Base-by-base conservation (phyloP, 92 coral and sea anemone species). In the Palythoa heliodiscus region DNA sequence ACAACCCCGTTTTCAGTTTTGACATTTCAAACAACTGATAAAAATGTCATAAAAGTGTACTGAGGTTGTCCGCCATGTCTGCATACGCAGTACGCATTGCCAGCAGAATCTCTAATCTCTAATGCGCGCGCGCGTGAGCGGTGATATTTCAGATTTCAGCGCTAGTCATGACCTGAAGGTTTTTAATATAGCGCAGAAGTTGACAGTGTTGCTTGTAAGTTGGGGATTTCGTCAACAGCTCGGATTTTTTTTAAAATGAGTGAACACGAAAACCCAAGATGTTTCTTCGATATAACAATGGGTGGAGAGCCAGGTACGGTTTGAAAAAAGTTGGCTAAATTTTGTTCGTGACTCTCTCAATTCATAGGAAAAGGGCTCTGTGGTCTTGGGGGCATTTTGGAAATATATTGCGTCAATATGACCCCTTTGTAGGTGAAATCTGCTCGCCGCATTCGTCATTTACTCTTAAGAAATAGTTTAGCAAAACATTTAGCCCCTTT, bases 301-400 rank as follows among this genome's bases (percentile, higher is more conserved):
- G 98, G 92, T 17, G 95, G 91, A 47, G 93, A 93, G 70, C 90
- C 90, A 93, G 97, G 98, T 95, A 88, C 48, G 86, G 25, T 39
- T 11, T 7, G 50, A 66, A 64, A 80, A 54, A 80, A 48, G 47
- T 48, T 66, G 38, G 63, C 25, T 11, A 66, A 20, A 23, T 20
- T 67, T 22, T 67, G 73, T 80, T 80, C 84, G 84, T 80, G 84
- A 80, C 83, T 3, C 70, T 80, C 84, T n/a, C 73, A 67, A 64
- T 57, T 79, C 15, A 39, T 47, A 43, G 72, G 84, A 79, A 79
- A 64, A 54, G 53, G 14, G 47, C 37, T 69, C 73, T 69, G 73
- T 69, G 47, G 84, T 66, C 84, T 80, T 52, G 73, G 58, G 84
- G 84, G 84, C 84, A 66, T 80, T 80, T 80, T 80, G 74, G 75